Percentiles rank a stretch among this genome's conserved stretches.
Conservation (phyloP, 2,797 vertebrate genomes). For the Lepus oiostolus region DNA sequence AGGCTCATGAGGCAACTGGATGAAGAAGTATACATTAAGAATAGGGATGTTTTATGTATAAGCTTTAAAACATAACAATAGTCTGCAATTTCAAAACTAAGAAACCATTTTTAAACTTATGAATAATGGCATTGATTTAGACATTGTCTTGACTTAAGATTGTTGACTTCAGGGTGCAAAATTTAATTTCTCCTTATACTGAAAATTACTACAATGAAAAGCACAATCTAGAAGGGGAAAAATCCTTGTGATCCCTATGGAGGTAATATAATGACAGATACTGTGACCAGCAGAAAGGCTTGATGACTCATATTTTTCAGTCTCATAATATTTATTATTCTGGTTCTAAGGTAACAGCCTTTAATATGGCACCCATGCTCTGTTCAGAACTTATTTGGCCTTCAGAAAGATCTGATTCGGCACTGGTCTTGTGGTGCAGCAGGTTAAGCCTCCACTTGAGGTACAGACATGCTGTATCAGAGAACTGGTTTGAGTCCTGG, state of each 20-base stretch:
- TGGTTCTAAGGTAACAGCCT: neutral
- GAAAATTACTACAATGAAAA: constrained; percentile 60
- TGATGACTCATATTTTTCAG: neutral
- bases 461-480: too few species aligned
- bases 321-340: neutral
- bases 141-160: neutral
- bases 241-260: neutral
- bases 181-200: constrained; percentile 12
- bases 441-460: too few species aligned
- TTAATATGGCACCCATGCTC: neutral
- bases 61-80: neutral
- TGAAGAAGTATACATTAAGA: neutral
- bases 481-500: too few species aligned
- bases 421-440: too few species aligned
- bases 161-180: neutral
- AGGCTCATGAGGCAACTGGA: neutral
- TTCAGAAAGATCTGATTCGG: neutral
- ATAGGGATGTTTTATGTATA: neutral
- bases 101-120: neutral
- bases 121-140: constrained; percentile 50
- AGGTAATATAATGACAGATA: constrained; percentile 14
- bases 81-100: constrained; percentile 24
- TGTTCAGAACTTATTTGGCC: constrained; percentile 48
- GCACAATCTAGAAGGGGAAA: constrained; percentile 32
- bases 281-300: neutral